A percentile compares a stretch with the other conserved stretches of the same genome.
Conservation (phyloP, 2,113 vertebrate species). For the Gyps fulvus region DNA sequence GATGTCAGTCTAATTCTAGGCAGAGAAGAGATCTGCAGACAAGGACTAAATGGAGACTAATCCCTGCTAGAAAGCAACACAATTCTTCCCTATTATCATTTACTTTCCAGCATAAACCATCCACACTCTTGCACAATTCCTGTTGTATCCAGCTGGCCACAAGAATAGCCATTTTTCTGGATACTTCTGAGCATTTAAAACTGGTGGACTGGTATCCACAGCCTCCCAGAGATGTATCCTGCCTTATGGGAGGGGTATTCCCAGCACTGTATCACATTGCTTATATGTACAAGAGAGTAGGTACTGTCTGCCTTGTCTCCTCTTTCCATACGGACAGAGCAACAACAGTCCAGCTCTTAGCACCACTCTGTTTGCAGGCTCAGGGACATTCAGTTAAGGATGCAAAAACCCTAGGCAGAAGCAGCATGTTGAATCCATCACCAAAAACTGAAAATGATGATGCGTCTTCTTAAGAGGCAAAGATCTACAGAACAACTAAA, state of each 20-base stretch:
- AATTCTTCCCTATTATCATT: not conserved
- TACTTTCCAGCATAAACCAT: not conserved
- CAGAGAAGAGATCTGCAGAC: conserved; percentile 24
- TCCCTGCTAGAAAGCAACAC: not conserved
- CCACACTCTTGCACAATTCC: not conserved
- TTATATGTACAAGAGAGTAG: not conserved
- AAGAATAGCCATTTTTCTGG: not conserved
- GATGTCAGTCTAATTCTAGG: conserved; percentile 55
- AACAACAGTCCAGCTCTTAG: not conserved
- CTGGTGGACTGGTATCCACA: not conserved
- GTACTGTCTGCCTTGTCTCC: not conserved
- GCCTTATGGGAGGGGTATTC: not conserved
- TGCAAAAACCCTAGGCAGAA: not conserved
- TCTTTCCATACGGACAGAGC: not conserved
- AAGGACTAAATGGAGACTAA: conserved; percentile 33
- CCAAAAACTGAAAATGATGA: not conserved
- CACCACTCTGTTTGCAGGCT: not conserved
- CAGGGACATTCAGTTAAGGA: not conserved
- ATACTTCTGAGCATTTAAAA: not conserved
- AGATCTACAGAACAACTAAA: not conserved
- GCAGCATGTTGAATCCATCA: not conserved
- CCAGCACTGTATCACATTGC: not conserved
- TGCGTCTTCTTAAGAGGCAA: not conserved
- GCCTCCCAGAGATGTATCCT: not conserved
- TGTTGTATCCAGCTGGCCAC: not conserved